Conservation (phyloP, 2,888 invertebrate species). For the Isotomurus palustris region DNA sequence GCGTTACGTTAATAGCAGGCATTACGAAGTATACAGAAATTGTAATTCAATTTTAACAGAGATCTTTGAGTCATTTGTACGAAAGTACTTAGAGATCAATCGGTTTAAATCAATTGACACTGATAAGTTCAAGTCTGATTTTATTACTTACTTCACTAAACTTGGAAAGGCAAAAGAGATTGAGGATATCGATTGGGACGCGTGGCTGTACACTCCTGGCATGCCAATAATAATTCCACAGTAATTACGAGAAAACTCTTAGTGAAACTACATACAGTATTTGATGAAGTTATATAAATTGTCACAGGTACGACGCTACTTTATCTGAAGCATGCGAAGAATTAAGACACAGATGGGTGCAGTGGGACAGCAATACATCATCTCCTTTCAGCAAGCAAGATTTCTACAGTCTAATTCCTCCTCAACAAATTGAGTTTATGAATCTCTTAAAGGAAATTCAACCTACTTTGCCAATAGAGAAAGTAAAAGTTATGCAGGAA, state of each 20-base stretch:
- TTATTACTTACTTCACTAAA: conserved; percentile 66
- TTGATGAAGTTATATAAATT: too few relatives aligned
- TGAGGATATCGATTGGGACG: conserved; percentile 71
- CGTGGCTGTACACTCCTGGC: conserved; percentile 75
- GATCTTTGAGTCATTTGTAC: conserved; percentile 76
- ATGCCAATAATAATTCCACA: conserved; percentile 83
- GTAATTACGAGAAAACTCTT: conserved; percentile 54
- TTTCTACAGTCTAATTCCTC: conserved; percentile 57
- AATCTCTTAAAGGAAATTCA: conserved; percentile 60
- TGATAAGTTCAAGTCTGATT: conserved; percentile 68
- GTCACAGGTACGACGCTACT: conserved; percentile 66
- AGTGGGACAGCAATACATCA: conserved; percentile 51
- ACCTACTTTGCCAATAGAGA: conserved; percentile 55
- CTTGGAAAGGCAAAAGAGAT: conserved; percentile 52
- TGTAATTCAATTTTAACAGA: conserved; percentile 47
- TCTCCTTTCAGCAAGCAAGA: conserved; percentile 55
- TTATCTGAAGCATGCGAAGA: conserved; percentile 60
- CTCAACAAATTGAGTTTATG: conserved; percentile 66
- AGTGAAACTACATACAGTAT: too few relatives aligned
- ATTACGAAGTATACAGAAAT: too few relatives aligned
- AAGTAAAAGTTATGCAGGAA: conserved; percentile 60
- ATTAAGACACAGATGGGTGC: conserved; percentile 58
- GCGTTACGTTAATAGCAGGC: too few relatives aligned
- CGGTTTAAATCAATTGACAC: conserved; percentile 78
- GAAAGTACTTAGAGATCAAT: conserved; percentile 71